A percentile compares a stretch with the other conserved stretches of the same genome.
phyloP scores from a whole-genome alignment of 2,888 invertebrate genomes.

The Epsilonema sp. region DNA sequence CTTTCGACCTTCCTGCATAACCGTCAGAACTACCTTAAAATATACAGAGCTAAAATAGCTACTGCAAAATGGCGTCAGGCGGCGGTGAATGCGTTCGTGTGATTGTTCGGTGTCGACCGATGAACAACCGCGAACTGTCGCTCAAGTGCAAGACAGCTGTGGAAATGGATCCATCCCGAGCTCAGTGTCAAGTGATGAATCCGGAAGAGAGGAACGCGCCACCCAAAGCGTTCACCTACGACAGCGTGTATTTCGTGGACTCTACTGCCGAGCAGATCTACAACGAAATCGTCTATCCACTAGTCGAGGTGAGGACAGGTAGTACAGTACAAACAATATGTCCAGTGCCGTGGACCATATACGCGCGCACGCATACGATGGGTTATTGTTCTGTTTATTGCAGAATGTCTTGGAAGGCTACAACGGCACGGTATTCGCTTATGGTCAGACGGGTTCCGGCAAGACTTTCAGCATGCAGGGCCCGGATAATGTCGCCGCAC shows the following conservation, averaged over 20 bases:
- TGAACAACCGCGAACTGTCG: constrained; percentile 52
- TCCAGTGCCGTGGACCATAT: too few species aligned
- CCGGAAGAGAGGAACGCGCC: constrained; percentile 42
- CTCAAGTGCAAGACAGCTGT: constrained; percentile 44
- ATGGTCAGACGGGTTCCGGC: constrained; percentile 77
- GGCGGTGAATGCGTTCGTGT: constrained; percentile 63
- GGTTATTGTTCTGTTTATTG: too few species aligned
- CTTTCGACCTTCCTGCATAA: too few species aligned
- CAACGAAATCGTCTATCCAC: constrained; percentile 60
- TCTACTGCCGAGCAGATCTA: constrained; percentile 65
- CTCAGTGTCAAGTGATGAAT: constrained; percentile 42
- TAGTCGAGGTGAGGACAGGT: constrained; percentile 46
- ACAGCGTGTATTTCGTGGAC: constrained; percentile 55
- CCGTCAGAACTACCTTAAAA: too few species aligned
- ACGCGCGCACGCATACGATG: too few species aligned
- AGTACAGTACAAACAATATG: too few species aligned
- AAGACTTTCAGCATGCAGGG: constrained; percentile 80
- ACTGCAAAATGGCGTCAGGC: too few species aligned
- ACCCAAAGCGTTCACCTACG: constrained; percentile 55
- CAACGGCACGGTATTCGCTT: constrained; percentile 77
- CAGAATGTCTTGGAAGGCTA: constrained; percentile 70
- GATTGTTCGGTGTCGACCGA: constrained; percentile 63
- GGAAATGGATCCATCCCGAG: constrained; percentile 27
- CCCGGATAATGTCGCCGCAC: constrained; percentile 33
- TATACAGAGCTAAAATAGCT: too few species aligned